Base-by-base conservation (phyloP, 2,888 invertebrate species). In the Tetramorium bicarinatum region DNA sequence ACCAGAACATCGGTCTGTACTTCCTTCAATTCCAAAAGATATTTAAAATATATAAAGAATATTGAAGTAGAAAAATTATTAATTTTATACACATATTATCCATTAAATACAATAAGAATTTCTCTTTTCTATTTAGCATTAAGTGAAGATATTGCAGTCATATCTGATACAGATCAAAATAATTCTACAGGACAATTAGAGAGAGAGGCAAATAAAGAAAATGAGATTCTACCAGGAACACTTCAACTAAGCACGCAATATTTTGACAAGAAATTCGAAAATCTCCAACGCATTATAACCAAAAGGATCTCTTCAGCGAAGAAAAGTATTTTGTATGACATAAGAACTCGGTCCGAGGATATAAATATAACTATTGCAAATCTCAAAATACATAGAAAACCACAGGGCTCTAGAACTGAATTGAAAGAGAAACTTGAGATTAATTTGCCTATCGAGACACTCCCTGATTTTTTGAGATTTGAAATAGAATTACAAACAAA, bases 11-110 rank as follows among this genome's bases (percentile, higher is more conserved):
- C n/a, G 4, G 25, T 56, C 4, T 11, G 4, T 56, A 21, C 25
- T 13, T 56, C 21, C n/a, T 56, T 56, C 25, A 25, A 56, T 54
- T 54, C 25, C 4, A 13, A 4, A 25, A 25, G 9, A 56, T 56
- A 25, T 56, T 56, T 52, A n/a, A 52, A 52, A 56, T 56, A 25
- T 56, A 56, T 56, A 56, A 56, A 44, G 11, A 44, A 44, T 44
- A 44, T 44, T 44, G 11, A 11, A 13, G 41, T 44, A 44, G 3
- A 44, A 44, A 44, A 44, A 44, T 44, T 11, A 44, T 11, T 44
- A 34, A 34, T 11, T 44, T 41, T 44, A 3, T 44, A 44, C 41
- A 44, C 4, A 4, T 44, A 13, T 44, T 11, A 44, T 44, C 11
- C 0, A 34, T 44, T 44, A 44, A 56, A 56, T 6, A 56, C 4